These are phyloP conservation scores for Trimorus sp. DNA, from an alignment of 2,888 invertebrate species.

Conservation along the genomic window DNA sequence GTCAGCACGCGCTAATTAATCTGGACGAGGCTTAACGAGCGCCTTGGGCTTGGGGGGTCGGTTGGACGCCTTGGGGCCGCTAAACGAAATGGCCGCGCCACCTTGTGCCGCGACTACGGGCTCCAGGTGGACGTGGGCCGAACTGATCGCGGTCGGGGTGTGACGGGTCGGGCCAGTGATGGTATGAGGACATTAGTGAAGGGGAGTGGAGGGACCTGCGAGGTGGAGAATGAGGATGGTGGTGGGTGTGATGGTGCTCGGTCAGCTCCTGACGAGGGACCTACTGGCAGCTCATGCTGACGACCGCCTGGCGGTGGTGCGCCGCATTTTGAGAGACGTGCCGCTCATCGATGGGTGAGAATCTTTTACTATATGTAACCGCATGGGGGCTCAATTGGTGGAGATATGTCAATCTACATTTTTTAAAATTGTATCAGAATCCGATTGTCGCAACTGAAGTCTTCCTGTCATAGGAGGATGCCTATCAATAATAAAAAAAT, in stretches of 20 bases:
- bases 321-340: slow-evolving; percentile 78
- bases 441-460: too few relatives aligned
- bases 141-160: slow-evolving; percentile 48
- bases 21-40: slow-evolving; percentile 61
- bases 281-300: slow-evolving; percentile 79
- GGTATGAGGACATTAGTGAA: slow-evolving; percentile 80
- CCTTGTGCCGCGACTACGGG: slow-evolving; percentile 11
- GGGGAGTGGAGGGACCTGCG: slow-evolving; percentile 78
- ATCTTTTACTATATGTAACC: background rate
- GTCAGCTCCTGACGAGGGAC: slow-evolving; percentile 80
- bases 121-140: slow-evolving; percentile 23
- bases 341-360: slow-evolving; percentile 78
- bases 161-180: slow-evolving; percentile 71
- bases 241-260: slow-evolving; percentile 80
- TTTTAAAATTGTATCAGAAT: too few relatives aligned
- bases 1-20: slow-evolving; percentile 68
- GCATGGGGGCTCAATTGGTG: too few relatives aligned
- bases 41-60: slow-evolving; percentile 15
- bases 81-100: slow-evolving; percentile 16
- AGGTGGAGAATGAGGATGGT: slow-evolving; percentile 81
- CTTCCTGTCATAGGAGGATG: too few relatives aligned
- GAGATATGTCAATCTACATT: too few relatives aligned
- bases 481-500: too few relatives aligned
- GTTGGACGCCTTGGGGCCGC: background rate
- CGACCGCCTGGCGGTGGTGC: slow-evolving; percentile 79